Base-by-base conservation (phyloP, 2,888 invertebrate species). In the Diogma glabrata region DNA sequence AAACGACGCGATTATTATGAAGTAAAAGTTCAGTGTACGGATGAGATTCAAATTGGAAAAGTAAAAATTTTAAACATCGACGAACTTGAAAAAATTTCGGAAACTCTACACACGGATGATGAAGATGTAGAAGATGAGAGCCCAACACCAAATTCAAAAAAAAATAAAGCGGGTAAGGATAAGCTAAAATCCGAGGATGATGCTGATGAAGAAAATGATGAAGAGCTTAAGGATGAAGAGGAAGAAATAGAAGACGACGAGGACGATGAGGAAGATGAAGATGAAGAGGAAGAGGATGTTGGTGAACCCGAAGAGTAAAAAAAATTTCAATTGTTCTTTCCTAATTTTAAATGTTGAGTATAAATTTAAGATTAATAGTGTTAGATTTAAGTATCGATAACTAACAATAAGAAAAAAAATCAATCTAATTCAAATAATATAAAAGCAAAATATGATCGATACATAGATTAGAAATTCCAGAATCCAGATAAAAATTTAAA, bases 1-100 rank as follows among this genome's bases (percentile, higher is more conserved):
- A 61, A 68, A 3, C 60, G 65, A 49, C 59, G 60, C 17, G 69
- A 69, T 49, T 70, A 66, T 46, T 59, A 64, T n/a, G 59, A 58
- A 43, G 61, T 70, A 2, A 61, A 63, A 54, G 70, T 67, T 4
- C 67, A 64, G 53, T 64, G 64, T 14, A 53, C 66, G 53, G 58
- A 55, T 19, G 57, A 58, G 12, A 55, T 56, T 16, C 55, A 58
- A 16, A 52, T 50, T 24, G 59, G 67, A 14, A 64, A 67, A 16
- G 64, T 69, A 1, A 61, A 63, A 53, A 55, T 68, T 5, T 56
- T 60, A n/a, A 61, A 64, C 53, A 40, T 55, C 1, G 46, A 45
- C 14, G 55, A 51, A 45, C 49, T 59, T 14, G 53, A 53, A 23
- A 50, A 48, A 43, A 50, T 53, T 4, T 51, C 50, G 2, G 45